A percentile compares a stretch with the other conserved stretches of the same genome.
Evolutionary conservation across 2,888 invertebrate species (phyloP).

Genomic region (Ecdyonurus torrentis): DNA sequence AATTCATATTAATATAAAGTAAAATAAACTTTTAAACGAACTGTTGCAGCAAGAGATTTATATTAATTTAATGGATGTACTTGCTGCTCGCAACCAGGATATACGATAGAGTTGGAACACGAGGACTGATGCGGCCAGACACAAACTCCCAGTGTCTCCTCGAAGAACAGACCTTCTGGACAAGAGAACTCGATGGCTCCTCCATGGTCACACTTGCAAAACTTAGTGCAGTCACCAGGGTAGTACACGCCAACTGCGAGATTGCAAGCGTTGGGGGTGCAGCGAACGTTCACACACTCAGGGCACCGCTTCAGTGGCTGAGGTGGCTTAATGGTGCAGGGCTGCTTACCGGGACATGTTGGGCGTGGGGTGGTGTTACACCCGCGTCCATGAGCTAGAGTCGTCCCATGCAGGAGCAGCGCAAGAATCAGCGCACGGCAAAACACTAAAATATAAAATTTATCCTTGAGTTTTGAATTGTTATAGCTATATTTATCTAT

Average conservation of each 20-base stretch:
- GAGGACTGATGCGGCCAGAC: background rate
- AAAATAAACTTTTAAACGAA: too few relatives aligned
- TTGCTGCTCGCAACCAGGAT: background rate
- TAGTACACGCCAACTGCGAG: background rate
- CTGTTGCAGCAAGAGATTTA: too few relatives aligned
- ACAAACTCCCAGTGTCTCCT: background rate
- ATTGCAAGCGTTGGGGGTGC: background rate
- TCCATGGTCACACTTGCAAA: background rate
- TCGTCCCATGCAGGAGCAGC: background rate
- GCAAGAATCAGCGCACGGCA: background rate
- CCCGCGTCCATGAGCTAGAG: background rate
- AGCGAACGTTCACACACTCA: background rate
- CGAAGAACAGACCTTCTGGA: background rate
- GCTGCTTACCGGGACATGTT: background rate
- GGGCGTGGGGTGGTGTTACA: background rate
- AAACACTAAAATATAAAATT: too few relatives aligned
- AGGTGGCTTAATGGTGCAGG: background rate
- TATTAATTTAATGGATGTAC: too few relatives aligned
- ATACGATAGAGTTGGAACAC: background rate
- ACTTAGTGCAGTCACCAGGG: background rate
- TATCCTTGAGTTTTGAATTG: too few relatives aligned
- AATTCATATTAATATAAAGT: too few relatives aligned
- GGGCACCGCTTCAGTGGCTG: background rate
- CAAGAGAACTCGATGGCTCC: background rate
- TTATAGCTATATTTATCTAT: too few relatives aligned